Conservation (phyloP, 2,113 vertebrate species). For the Mustela nigripes region DNA sequence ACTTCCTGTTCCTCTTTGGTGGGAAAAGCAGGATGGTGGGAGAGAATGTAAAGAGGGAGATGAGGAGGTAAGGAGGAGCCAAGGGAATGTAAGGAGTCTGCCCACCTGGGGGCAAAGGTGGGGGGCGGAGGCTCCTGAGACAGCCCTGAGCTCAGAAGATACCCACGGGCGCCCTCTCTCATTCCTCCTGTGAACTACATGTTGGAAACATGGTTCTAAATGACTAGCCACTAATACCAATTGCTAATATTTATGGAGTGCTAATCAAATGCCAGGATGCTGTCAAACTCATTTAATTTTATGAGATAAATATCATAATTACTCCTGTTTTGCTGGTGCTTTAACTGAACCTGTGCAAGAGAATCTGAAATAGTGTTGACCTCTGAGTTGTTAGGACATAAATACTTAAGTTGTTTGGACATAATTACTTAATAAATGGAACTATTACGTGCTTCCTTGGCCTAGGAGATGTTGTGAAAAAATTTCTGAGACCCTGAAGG, state of each 20-base stretch:
- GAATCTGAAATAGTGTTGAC: not conserved
- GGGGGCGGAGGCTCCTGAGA: not conserved
- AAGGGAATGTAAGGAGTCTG: not conserved
- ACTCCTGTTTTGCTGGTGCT: not conserved
- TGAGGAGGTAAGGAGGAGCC: not conserved
- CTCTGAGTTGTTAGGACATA: not conserved
- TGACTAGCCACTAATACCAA: not conserved
- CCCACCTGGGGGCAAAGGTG: rapidly evolving
- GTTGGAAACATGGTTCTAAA: not conserved
- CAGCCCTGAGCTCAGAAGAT: rapidly evolving
- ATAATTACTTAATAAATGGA: not conserved
- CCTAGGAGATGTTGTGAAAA: not conserved
- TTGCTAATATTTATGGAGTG: not conserved
- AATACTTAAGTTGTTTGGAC: not conserved
- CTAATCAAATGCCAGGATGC: not conserved
- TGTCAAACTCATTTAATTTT: not conserved
- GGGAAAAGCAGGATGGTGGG: not conserved
- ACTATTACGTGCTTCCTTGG: not conserved
- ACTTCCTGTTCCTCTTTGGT: slow-evolving; percentile 57
- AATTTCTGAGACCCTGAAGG: not conserved
- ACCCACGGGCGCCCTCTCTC: not conserved
- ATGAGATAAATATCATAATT: not conserved
- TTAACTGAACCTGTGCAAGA: not conserved
- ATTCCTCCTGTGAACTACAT: not conserved
- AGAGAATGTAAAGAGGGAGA: not conserved